Evolutionary conservation across 2,888 invertebrate species (phyloP).

Genomic region (Herminia tarsipennalis): DNA sequence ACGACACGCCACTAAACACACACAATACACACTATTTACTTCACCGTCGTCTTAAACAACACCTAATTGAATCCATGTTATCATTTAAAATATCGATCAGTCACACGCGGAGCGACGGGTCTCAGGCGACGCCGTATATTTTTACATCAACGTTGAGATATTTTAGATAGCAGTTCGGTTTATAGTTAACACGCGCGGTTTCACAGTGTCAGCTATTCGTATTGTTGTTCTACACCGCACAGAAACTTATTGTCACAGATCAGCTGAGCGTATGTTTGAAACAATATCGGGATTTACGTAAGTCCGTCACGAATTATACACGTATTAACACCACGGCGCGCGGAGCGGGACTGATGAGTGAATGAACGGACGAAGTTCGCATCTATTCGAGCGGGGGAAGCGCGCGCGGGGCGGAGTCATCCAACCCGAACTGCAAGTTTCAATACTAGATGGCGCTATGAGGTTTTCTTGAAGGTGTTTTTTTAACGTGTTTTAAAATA

Average conservation of each 20-base stretch:
- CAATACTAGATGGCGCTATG: constrained; percentile 70
- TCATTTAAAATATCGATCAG: constrained; percentile 85
- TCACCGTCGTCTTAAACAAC: constrained; percentile 74
- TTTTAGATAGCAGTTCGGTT: constrained; percentile 65
- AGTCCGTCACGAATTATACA: constrained; percentile 28
- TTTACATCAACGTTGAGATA: constrained; percentile 78
- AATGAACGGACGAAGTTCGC: constrained; percentile 63
- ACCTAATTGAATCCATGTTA: constrained; percentile 84
- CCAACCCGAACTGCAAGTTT: constrained; percentile 6
- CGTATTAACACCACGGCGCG: constrained; percentile 51
- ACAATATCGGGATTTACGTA: constrained; percentile 74
- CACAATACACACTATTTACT: constrained; percentile 60
- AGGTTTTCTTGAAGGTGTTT: constrained; percentile 35
- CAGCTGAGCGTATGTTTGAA: constrained; percentile 81
- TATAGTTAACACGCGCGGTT: constrained; percentile 45
- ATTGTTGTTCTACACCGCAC: constrained; percentile 29
- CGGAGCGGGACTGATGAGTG: constrained; percentile 74
- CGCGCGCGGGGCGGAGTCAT: constrained; percentile 39
- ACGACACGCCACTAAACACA: constrained; percentile 50
- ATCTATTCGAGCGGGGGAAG: constrained; percentile 41
- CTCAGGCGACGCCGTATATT: constrained; percentile 80
- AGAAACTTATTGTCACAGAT: constrained; percentile 67
- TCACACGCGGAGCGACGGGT: constrained; percentile 76
- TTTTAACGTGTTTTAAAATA: constrained; percentile 46
- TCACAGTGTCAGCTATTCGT: constrained; percentile 36